Base-by-base conservation (phyloP, 1,140 invertebrate genomes). In the Drosophila dunni region DNA sequence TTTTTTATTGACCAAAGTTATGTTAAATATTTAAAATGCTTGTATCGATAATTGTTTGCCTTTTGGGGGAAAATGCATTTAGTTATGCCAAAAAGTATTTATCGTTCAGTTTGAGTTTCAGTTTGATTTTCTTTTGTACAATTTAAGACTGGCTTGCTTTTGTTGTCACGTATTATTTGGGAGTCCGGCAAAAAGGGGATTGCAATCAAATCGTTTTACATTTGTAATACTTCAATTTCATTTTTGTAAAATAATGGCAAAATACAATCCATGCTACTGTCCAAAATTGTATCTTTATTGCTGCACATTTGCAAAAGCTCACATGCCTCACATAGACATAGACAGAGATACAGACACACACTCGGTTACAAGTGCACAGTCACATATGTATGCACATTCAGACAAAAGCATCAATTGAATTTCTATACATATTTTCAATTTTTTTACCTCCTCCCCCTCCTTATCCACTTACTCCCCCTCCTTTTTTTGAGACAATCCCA, bases 251-350 rank as follows among this genome's bases (percentile, higher is more conserved):
- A 86, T 54, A 29, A 78, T 46, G 63, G 13, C 9, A 64, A 63
- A 68, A 66, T 44, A 40, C 53, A 66, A 46, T 67, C 8, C 40
- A 70, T 70, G 53, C 82, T 78, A 51, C 51, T 54, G 63, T 42
- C 48, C 58, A 65, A 88, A 83, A 79, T 75, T 88, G 84, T 78
- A 79, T 82, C 79, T 86, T 79, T 83, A 79, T 88, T 75, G 65
- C 83, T 73, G 79, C 56, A 81, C 71, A 76, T 83, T 79, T 79
- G 69, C 73, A 76, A 36, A 67, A 76, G 57, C 54, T 48, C n/a
- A 29, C 24, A 29, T 29, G 17, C 13, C 34, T 15, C 40, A 57
- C n/a, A 69, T 33, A n/a, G 50, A 42, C 17, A 38, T 29, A 44
- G 33, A 48, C 15, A 20, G 40, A 56, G 11, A 44, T 38, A 33